Evolutionary conservation across 2,113 vertebrate species (phyloP).

Genomic region (Sporophila hypoxantha): DNA sequence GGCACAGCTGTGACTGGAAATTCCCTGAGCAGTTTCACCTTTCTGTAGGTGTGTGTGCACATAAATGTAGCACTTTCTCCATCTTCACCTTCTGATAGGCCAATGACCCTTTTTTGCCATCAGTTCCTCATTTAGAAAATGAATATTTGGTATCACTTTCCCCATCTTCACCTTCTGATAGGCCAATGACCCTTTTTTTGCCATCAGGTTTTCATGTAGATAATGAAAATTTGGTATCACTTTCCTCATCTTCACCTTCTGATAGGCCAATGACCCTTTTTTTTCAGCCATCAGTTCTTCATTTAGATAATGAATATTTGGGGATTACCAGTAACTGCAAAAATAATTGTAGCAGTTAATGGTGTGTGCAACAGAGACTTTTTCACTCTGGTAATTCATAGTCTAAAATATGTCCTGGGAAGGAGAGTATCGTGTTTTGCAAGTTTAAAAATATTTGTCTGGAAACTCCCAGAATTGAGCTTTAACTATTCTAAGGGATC

Average conservation of each 20-base stretch:
- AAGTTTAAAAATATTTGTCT: not conserved
- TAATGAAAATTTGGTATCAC: not conserved
- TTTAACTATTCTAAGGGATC: not conserved
- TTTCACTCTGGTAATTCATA: not conserved
- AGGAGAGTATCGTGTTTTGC: not conserved
- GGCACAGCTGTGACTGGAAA: not conserved
- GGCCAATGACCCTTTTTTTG: too few relatives aligned
- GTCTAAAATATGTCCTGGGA: not conserved
- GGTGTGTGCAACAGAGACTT: not conserved
- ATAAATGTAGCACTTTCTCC: not conserved
- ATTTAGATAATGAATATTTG: not conserved
- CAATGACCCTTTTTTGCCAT: not conserved
- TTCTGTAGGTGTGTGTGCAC: not conserved
- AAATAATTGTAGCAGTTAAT: not conserved
- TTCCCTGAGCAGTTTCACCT: not conserved
- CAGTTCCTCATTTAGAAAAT: not conserved
- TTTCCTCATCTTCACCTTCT: not conserved
- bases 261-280: not conserved
- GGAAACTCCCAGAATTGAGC: constrained; percentile 19
- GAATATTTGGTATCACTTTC: too few relatives aligned
- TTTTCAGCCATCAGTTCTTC: not conserved
- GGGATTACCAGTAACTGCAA: constrained; percentile 41
- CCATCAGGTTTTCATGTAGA: too few relatives aligned
- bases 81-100: not conserved
- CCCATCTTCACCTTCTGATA: too few relatives aligned